These are phyloP conservation scores for Plestiodon gilberti DNA, from an alignment of 2,113 vertebrate species.

Conservation along the genomic window DNA sequence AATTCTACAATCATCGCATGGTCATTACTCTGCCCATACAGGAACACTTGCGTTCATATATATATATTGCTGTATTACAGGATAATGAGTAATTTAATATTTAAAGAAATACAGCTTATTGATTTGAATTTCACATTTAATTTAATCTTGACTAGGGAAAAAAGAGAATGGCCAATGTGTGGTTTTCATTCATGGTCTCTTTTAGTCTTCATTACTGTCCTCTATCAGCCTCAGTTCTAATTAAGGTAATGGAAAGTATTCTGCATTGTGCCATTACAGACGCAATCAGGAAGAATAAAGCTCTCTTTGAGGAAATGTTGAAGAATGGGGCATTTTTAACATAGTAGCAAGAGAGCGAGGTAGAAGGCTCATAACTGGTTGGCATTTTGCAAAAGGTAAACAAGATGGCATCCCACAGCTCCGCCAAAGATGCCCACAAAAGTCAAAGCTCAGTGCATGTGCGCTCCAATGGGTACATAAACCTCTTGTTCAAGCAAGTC, in stretches of 20 bases:
- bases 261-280: background rate
- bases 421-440: background rate
- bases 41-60: constrained; percentile 49
- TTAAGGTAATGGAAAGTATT: background rate
- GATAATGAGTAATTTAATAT: constrained; percentile 54
- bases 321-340: background rate
- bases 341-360: background rate
- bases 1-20: constrained; percentile 60
- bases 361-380: background rate
- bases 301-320: background rate
- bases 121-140: constrained; percentile 59
- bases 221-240: background rate
- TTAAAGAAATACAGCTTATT: constrained; percentile 45
- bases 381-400: background rate
- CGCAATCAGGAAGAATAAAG: background rate
- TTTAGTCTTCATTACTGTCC: background rate
- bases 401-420: background rate
- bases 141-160: constrained; percentile 33
- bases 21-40: constrained; percentile 49
- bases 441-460: background rate
- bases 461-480: background rate
- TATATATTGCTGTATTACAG: constrained; percentile 60
- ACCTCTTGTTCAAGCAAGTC: background rate
- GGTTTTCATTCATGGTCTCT: constrained; percentile 39
- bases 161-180: constrained; percentile 13